These are phyloP conservation scores for Idris sp. DNA, from an alignment of 1,140 invertebrate genomes.

Conservation along the genomic window DNA sequence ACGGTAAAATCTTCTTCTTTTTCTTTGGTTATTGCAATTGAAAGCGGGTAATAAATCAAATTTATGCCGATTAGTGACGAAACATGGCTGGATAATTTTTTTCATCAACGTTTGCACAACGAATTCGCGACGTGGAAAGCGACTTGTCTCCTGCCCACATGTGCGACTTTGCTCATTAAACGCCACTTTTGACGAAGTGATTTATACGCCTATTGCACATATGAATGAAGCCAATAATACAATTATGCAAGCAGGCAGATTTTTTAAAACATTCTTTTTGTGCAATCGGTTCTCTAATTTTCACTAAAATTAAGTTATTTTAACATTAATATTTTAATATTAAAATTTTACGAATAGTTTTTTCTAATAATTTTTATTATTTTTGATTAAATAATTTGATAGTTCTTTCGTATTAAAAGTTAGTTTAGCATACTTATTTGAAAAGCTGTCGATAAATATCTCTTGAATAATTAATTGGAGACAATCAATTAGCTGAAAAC, in stretches of 20 bases:
- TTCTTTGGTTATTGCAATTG: not conserved
- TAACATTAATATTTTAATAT: no score
- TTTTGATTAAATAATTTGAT: no score
- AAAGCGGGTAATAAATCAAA: not conserved
- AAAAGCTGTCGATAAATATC: no score
- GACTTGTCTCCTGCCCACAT: conserved; percentile 18
- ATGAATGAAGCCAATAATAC: conserved; percentile 32
- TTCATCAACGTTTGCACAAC: conserved; percentile 30
- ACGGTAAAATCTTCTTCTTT: conserved; percentile 41
- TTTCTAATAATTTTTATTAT: no score
- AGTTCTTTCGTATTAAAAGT: no score
- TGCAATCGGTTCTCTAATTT: no score
- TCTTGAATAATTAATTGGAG: no score
- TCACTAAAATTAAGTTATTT: no score
- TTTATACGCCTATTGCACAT: conserved; percentile 43
- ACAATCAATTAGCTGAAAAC: no score
- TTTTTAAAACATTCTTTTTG: no score
- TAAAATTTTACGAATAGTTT: no score
- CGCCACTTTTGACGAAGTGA: conserved; percentile 42
- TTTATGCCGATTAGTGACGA: conserved; percentile 9
- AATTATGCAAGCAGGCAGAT: conserved; percentile 44
- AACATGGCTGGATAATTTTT: not conserved
- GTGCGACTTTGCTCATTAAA: conserved; percentile 23
- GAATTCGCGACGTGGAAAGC: conserved; percentile 8
- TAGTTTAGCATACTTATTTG: no score